Conservation (phyloP, 2,113 vertebrate species). For the Aviceda subcristata region DNA sequence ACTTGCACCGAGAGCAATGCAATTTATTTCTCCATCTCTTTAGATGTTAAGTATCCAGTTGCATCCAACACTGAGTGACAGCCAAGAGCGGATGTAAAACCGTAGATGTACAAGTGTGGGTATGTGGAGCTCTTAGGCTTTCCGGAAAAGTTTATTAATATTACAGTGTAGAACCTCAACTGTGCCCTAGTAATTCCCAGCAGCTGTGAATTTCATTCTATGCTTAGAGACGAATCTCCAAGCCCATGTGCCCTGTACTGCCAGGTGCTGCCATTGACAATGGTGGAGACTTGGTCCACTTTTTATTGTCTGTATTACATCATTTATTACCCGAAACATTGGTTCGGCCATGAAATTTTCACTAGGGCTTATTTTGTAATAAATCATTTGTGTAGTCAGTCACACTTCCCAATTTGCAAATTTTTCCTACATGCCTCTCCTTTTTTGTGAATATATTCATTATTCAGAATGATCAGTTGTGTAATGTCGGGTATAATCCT, state of each 20-base stretch:
- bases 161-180: neutral
- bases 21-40: neutral
- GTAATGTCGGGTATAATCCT: neutral
- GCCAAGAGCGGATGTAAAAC: neutral
- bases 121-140: fast-evolving
- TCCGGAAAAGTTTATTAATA: neutral
- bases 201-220: neutral
- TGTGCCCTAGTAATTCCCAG: neutral
- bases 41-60: neutral
- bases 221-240: neutral
- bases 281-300: neutral
- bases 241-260: neutral
- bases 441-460: neutral
- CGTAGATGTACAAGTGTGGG: neutral
- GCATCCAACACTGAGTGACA: neutral
- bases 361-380: neutral
- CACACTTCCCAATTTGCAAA: neutral
- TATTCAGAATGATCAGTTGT: neutral
- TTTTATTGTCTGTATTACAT: neutral
- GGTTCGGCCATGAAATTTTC: neutral
- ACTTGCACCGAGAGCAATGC: neutral
- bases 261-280: neutral
- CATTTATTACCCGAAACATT: neutral
- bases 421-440: neutral
- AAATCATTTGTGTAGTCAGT: neutral